Evolutionary conservation across 2,888 invertebrate genomes (phyloP).

Genomic region (Melipona bicolor): DNA sequence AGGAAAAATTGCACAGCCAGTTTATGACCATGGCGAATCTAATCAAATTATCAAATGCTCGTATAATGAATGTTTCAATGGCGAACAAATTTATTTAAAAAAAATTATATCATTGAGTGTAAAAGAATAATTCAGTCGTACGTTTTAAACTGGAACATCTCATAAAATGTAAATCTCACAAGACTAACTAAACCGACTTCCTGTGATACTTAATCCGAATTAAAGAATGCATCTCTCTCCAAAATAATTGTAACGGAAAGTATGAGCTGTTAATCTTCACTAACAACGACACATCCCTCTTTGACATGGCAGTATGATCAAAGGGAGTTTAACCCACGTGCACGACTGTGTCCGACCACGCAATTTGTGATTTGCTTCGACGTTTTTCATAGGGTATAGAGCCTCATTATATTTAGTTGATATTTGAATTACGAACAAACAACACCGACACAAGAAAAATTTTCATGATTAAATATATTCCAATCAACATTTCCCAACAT

Average conservation of each 20-base stretch:
- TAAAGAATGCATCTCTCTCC: background rate
- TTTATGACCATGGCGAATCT: too few species aligned
- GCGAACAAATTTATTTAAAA: too few species aligned
- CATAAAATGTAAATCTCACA: too few species aligned
- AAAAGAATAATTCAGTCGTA: too few species aligned
- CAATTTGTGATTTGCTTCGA: conserved; percentile 14
- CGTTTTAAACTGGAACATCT: too few species aligned
- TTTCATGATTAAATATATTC: conserved; percentile 12
- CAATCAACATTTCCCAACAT: too few species aligned
- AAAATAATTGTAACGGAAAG: conserved; percentile 25
- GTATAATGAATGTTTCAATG: too few species aligned
- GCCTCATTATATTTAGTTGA: conserved; percentile 16
- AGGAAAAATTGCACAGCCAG: too few species aligned
- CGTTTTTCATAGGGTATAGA: background rate
- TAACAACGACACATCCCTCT: conserved; percentile 16
- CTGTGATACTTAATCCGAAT: background rate
- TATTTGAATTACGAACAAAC: conserved; percentile 13
- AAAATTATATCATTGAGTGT: too few species aligned
- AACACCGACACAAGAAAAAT: background rate
- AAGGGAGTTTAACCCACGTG: conserved; percentile 13
- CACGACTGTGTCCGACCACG: background rate
- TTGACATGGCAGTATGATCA: conserved; percentile 20
- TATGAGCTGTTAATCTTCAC: conserved; percentile 3
- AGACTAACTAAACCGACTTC: background rate
- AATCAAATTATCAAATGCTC: too few species aligned